Percentiles rank a stretch among this genome's conserved stretches.
phyloP scores from a whole-genome alignment of 2,113 vertebrate genomes.

The Anoplopoma fimbria region DNA sequence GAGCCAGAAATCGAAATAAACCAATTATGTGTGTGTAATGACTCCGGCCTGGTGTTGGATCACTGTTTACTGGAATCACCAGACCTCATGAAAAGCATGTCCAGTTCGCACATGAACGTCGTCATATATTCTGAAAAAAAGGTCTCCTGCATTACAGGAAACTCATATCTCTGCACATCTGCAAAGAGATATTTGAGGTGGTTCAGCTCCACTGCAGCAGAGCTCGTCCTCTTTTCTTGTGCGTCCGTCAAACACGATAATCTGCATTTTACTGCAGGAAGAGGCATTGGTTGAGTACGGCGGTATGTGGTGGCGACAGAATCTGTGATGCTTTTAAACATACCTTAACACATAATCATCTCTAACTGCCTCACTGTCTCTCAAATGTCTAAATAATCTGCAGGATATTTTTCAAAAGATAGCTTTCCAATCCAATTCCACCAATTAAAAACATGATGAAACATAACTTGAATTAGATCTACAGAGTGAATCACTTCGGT shows the following conservation, averaged over 20 bases:
- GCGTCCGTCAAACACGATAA: slow-evolving; percentile 22
- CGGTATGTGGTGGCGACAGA: background rate
- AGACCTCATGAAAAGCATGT: no score
- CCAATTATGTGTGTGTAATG: background rate
- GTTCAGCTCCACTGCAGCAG: slow-evolving; percentile 27
- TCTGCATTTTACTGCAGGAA: slow-evolving; percentile 19
- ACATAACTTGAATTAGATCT: background rate
- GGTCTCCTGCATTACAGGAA: slow-evolving; percentile 18
- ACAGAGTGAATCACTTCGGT: background rate
- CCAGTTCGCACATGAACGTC: background rate
- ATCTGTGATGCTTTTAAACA: background rate
- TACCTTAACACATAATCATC: background rate
- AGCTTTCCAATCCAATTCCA: background rate
- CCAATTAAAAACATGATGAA: background rate
- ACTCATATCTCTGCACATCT: slow-evolving; percentile 21
- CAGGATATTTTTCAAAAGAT: no score
- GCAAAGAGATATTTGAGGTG: slow-evolving; percentile 10
- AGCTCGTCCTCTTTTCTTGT: slow-evolving; percentile 4
- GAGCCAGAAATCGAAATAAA: background rate
- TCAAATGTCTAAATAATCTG: background rate
- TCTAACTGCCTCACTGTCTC: background rate
- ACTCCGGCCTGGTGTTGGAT: no score
- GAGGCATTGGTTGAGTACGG: background rate
- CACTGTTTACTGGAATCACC: no score
- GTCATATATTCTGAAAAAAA: background rate